Conservation (phyloP, 2,888 invertebrate genomes). For the Pseudococcus jackbeardsleyi region DNA sequence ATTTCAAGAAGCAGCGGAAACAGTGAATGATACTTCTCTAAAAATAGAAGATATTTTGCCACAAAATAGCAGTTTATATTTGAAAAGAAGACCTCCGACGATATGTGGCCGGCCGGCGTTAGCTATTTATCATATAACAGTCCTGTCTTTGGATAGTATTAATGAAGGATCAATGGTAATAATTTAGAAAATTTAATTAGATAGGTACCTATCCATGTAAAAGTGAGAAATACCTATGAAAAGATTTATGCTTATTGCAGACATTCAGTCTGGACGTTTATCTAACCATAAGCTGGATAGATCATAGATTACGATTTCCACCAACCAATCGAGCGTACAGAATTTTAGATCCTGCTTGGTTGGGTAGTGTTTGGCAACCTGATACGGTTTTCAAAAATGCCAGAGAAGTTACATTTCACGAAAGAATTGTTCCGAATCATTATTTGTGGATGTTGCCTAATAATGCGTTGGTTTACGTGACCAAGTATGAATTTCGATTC, state of each 20-base stretch:
- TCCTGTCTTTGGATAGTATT: constrained; percentile 52
- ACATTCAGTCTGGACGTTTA: constrained; percentile 53
- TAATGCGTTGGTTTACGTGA: constrained; percentile 42
- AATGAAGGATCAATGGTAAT: constrained; percentile 53
- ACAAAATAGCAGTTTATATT: constrained; percentile 26
- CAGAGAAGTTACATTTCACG: constrained; percentile 47
- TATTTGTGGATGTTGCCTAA: constrained; percentile 22
- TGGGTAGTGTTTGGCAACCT: constrained; percentile 36
- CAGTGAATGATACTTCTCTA: not conserved
- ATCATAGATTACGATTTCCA: constrained; percentile 55
- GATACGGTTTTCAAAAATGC: constrained; percentile 59
- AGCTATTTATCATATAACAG: constrained; percentile 19
- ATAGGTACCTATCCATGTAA: not conserved
- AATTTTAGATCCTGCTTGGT: constrained; percentile 49
- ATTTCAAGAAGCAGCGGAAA: constrained; percentile 13
- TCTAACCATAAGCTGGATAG: constrained; percentile 54
- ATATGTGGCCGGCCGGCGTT: constrained; percentile 36
- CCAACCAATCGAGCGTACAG: constrained; percentile 4
- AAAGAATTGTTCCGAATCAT: constrained; percentile 49
- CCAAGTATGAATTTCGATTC: constrained; percentile 28
- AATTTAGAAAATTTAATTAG: not conserved
- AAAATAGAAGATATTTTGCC: constrained; percentile 45
- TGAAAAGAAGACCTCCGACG: constrained; percentile 45
- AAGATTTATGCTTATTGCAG: constrained; percentile 11
- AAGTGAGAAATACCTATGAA: not conserved